Conservation (phyloP, 2,797 vertebrate species). For the Atherinosoma microstoma region DNA sequence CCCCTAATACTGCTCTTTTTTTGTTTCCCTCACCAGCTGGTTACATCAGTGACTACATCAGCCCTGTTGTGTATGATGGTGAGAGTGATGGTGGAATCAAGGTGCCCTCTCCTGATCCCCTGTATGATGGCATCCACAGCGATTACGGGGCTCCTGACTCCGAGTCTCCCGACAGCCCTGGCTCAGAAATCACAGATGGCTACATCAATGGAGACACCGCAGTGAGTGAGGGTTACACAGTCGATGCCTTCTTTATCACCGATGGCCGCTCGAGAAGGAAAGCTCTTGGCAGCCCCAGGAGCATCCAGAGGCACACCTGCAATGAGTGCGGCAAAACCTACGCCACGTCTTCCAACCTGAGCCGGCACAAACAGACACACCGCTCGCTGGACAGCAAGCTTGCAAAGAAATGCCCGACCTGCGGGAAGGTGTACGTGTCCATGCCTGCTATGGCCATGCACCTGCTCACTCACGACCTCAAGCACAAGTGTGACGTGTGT, state of each 20-base stretch:
- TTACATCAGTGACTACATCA: constrained; percentile 94
- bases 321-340: constrained; percentile 95
- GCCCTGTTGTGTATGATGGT: constrained; percentile 88
- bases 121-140: constrained; percentile 90
- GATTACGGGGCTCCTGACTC: constrained; percentile 90
- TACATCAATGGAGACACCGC: constrained; percentile 95
- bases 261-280: constrained; percentile 92
- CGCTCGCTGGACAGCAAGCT: constrained; percentile 96
- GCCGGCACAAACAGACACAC: constrained; percentile 96
- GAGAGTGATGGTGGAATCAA: constrained; percentile 89
- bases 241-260: constrained; percentile 95
- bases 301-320: constrained; percentile 88
- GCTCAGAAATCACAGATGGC: constrained; percentile 89
- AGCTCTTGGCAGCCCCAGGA: constrained; percentile 80
- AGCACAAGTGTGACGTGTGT: constrained; percentile 96
- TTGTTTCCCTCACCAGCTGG: constrained; percentile 73
- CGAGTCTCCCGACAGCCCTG: constrained; percentile 90
- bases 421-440: constrained; percentile 95
- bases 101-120: constrained; percentile 90
- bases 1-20: constrained; percentile 50
- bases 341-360: constrained; percentile 95
- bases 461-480: constrained; percentile 95
- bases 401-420: constrained; percentile 94
- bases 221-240: constrained; percentile 93
- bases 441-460: constrained; percentile 99